phyloP scores from a whole-genome alignment of 92 coral and sea anemone genomes.

The Porites divaricata region DNA sequence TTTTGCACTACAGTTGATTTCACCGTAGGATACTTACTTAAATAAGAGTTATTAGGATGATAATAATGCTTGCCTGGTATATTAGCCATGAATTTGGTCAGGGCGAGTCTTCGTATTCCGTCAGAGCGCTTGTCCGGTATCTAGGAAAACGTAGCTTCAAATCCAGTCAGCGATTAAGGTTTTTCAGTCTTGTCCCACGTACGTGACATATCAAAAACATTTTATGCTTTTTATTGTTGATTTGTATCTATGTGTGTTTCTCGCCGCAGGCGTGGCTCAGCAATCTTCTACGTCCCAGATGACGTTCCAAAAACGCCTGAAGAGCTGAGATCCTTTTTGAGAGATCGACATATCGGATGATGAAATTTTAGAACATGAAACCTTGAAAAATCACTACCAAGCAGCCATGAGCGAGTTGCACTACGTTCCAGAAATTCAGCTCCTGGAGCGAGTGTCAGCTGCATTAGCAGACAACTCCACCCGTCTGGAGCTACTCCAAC shows the following conservation, averaged over 20 bases:
- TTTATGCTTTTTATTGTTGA: neutral
- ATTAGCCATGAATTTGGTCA: too few species aligned
- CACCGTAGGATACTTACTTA: too few species aligned
- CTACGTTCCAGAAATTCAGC: conserved; percentile 28
- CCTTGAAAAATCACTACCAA: conserved; percentile 21
- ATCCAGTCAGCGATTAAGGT: too few species aligned
- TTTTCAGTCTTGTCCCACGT: too few species aligned
- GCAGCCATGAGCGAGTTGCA: conserved; percentile 36
- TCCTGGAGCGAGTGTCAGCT: conserved; percentile 32
- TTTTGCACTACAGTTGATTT: too few species aligned
- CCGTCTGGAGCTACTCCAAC: conserved; percentile 32
- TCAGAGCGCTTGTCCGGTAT: too few species aligned
- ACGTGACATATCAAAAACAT: neutral
- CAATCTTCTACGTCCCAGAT: conserved; percentile 12
- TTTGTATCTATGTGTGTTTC: neutral
- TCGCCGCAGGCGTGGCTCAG: conserved; percentile 10
- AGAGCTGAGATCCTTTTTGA: conserved; percentile 30
- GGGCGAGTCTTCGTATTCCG: too few species aligned
- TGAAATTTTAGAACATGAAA: conserved; percentile 12
- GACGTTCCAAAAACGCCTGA: conserved; percentile 26
- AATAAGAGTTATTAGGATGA: too few species aligned
- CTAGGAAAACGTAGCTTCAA: too few species aligned
- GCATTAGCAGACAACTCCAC: conserved; percentile 35
- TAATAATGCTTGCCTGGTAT: too few species aligned
- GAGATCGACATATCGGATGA: neutral